A percentile compares a stretch with the other conserved stretches of the same genome.
These are phyloP conservation scores for Eulithis prunata DNA, from an alignment of 2,888 invertebrate genomes.

Conservation along the genomic window DNA sequence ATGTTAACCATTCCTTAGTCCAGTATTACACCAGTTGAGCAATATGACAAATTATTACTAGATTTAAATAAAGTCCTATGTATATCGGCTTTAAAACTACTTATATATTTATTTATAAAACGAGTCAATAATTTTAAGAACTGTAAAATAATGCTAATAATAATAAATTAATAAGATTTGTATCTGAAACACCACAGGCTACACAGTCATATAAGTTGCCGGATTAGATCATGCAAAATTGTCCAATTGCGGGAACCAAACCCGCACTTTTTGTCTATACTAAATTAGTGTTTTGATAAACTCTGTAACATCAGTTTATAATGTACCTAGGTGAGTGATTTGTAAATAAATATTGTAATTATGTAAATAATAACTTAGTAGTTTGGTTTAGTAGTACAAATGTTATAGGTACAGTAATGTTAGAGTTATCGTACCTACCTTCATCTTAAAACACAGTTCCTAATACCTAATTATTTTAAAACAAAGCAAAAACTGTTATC, in stretches of 20 bases:
- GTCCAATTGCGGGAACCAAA: too few species aligned
- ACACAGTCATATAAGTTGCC: too few species aligned
- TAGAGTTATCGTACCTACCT: conserved; percentile 2
- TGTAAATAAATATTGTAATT: conserved; percentile 34
- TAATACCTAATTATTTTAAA: not conserved
- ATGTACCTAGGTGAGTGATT: not conserved
- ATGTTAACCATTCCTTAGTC: conserved; percentile 70
- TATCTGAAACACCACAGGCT: conserved; percentile 1
- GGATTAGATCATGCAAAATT: too few species aligned
- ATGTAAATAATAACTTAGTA: conserved; percentile 30
- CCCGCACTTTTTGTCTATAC: too few species aligned
- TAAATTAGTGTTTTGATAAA: not conserved
- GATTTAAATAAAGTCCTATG: conserved; percentile 25
- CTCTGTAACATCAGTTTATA: conserved; percentile 5
- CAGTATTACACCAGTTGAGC: conserved; percentile 63
- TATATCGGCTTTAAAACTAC: conserved; percentile 65
- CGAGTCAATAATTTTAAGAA: conserved; percentile 80
- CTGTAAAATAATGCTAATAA: conserved; percentile 35
- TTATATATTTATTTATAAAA: conserved; percentile 57
- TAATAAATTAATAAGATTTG: not conserved
- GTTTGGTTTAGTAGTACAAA: conserved; percentile 30
- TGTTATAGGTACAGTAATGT: not conserved
- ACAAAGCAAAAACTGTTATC: not conserved
- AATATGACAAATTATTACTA: conserved; percentile 41
- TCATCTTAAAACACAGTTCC: not conserved